Evolutionary conservation across 1,140 invertebrate species (phyloP).

Genomic region (Heliconius hewitsoni): DNA sequence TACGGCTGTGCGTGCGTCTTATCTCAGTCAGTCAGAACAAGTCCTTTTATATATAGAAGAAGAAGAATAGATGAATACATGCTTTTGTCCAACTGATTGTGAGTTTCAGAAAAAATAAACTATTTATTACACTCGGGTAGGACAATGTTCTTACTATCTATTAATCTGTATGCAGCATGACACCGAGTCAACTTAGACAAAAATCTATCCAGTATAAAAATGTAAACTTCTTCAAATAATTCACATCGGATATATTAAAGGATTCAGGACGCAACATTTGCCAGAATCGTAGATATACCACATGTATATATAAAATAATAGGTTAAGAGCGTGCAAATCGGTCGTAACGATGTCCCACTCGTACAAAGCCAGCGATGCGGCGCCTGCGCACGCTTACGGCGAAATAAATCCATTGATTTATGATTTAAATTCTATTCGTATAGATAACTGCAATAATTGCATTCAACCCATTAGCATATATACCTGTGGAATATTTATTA

Average conservation of each 20-base stretch:
- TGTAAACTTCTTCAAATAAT: no score
- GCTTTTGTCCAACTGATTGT: no score
- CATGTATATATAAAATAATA: not conserved
- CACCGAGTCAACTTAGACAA: no score
- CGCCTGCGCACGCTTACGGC: conserved; percentile 50
- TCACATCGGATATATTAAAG: not conserved
- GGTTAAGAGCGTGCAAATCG: conserved; percentile 22
- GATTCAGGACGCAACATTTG: not conserved
- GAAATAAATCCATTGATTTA: conserved; percentile 56
- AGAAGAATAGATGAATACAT: no score
- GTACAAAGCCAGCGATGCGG: conserved; percentile 33
- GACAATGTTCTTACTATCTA: no score
- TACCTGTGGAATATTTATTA: conserved; percentile 44
- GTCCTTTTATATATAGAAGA: no score
- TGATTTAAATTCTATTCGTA: conserved; percentile 62
- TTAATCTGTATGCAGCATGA: no score
- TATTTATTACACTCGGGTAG: no score
- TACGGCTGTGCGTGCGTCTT: no score
- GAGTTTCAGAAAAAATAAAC: no score
- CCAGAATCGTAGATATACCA: not conserved
- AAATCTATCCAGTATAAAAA: no score
- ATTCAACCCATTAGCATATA: conserved; percentile 47
- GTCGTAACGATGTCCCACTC: conserved; percentile 22
- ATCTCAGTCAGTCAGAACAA: no score
- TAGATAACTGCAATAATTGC: conserved; percentile 63